Conservation (phyloP, 2,888 invertebrate species). For the Ecliptopera silaceata region DNA sequence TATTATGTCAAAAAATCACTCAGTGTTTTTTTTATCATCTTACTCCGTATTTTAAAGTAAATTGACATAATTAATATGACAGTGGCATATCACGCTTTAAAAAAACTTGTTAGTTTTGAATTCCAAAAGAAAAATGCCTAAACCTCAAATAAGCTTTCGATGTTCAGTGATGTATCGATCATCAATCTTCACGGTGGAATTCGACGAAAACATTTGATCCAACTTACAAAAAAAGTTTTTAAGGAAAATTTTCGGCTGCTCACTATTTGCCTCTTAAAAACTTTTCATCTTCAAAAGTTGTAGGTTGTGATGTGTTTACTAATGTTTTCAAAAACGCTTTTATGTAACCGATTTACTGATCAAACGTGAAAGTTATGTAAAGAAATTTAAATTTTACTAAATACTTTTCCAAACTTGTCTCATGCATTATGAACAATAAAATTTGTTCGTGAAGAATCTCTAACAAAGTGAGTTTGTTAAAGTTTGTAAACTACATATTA, state of each 20-base stretch:
- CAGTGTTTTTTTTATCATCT: too few relatives aligned
- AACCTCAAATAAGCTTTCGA: conserved; percentile 31
- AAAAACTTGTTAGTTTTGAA: too few relatives aligned
- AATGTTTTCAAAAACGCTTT: conserved; percentile 9
- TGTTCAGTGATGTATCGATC: conserved; percentile 27
- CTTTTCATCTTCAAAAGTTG: conserved; percentile 24
- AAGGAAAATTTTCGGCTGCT: conserved; percentile 30
- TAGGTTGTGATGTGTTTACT: conserved; percentile 28
- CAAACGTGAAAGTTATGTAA: not conserved
- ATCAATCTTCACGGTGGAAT: conserved; percentile 30
- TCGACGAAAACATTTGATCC: conserved; percentile 19
- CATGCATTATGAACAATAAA: too few relatives aligned
- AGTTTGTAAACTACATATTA: not conserved
- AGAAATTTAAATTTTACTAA: too few relatives aligned
- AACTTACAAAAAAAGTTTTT: conserved; percentile 28
- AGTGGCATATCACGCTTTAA: too few relatives aligned
- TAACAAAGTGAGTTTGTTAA: too few relatives aligned
- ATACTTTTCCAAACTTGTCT: too few relatives aligned
- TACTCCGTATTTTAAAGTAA: too few relatives aligned
- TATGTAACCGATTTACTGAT: not conserved
- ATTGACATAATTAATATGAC: too few relatives aligned
- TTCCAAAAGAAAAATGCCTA: conserved; percentile 15
- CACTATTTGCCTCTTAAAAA: conserved; percentile 28
- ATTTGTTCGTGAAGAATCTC: too few relatives aligned
- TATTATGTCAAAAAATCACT: too few relatives aligned